Evolutionary conservation across 2,113 vertebrate genomes (phyloP).

Genomic region (Ploceus nigricollis): DNA sequence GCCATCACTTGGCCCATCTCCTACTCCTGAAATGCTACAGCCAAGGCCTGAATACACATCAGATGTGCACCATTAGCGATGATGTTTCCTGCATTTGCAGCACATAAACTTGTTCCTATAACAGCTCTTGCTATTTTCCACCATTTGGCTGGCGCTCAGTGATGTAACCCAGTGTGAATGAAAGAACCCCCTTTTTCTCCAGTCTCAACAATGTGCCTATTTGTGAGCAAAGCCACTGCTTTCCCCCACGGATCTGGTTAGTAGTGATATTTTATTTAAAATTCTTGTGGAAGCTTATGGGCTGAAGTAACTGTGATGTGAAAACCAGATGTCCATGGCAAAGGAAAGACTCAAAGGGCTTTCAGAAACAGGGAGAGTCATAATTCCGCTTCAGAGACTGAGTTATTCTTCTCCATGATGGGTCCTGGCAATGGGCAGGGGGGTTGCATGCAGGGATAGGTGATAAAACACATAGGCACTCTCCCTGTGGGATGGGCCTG

Average conservation of each 20-base stretch:
- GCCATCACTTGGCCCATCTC: background rate
- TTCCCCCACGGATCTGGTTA: background rate
- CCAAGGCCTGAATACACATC: background rate
- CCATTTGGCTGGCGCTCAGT: background rate
- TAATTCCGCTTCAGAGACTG: background rate
- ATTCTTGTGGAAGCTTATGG: slow-evolving; percentile 51
- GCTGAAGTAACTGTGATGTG: slow-evolving; percentile 40
- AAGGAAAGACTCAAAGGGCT: slow-evolving; percentile 10
- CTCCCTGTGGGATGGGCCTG: rapidly evolving
- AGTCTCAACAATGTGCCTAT: slow-evolving; percentile 37
- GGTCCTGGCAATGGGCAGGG: background rate
- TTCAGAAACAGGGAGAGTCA: background rate
- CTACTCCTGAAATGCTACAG: background rate
- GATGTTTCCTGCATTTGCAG: slow-evolving; percentile 31
- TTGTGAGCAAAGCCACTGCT: slow-evolving; percentile 40
- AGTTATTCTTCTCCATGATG: background rate
- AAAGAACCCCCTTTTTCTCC: slow-evolving; percentile 39
- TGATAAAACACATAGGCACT: background rate
- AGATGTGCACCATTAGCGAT: slow-evolving; percentile 29
- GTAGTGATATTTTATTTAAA: slow-evolving; percentile 47
- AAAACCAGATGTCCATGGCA: slow-evolving; percentile 53
- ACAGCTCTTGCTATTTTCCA: background rate
- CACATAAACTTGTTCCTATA: background rate
- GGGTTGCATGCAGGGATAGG: rapidly evolving
- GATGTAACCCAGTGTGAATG: slow-evolving; percentile 42